A percentile compares a stretch with the other conserved stretches of the same genome.
Evolutionary conservation across 2,888 invertebrate genomes (phyloP).

Genomic region (Aleiodes testaceus): DNA sequence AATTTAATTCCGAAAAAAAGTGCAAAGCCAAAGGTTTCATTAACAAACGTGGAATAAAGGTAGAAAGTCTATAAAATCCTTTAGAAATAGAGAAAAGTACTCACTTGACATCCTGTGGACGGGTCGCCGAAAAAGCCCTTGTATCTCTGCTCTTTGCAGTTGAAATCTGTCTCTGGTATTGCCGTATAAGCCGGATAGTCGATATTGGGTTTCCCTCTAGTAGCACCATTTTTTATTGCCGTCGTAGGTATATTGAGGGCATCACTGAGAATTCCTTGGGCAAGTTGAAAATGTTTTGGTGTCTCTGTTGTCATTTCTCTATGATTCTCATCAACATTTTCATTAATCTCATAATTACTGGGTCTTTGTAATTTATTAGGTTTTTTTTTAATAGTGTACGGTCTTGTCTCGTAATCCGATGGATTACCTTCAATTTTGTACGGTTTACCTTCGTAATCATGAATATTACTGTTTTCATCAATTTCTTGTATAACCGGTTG

Average conservation of each 20-base stretch:
- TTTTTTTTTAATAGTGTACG: slow-evolving; percentile 42
- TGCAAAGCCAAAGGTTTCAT: too few species aligned
- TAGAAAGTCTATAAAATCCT: not conserved
- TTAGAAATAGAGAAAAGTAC: slow-evolving; percentile 32
- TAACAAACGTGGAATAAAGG: not conserved
- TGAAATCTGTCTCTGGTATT: slow-evolving; percentile 85
- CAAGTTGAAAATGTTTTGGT: slow-evolving; percentile 51
- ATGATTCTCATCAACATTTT: slow-evolving; percentile 57
- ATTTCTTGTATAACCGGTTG: slow-evolving; percentile 61
- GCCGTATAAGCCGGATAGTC: slow-evolving; percentile 86
- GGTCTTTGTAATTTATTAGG: slow-evolving; percentile 34
- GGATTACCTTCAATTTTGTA: slow-evolving; percentile 45
- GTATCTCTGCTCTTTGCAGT: slow-evolving; percentile 88
- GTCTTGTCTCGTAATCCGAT: slow-evolving; percentile 40
- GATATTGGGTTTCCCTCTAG: slow-evolving; percentile 79
- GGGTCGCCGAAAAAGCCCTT: slow-evolving; percentile 94
- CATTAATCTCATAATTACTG: slow-evolving; percentile 59
- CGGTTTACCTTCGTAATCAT: slow-evolving; percentile 44
- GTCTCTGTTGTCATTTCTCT: slow-evolving; percentile 54
- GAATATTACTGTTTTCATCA: slow-evolving; percentile 50
- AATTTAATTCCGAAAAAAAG: not conserved
- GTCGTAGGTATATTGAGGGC: slow-evolving; percentile 53
- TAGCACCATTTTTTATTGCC: slow-evolving; percentile 68
- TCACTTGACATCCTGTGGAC: slow-evolving; percentile 88
- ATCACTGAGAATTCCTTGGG: slow-evolving; percentile 47